Evolutionary conservation across 2,113 vertebrate genomes (phyloP), one percentile per base, ranked within the genome.

Genomic region (Trochalopteron elliotii): DNA sequence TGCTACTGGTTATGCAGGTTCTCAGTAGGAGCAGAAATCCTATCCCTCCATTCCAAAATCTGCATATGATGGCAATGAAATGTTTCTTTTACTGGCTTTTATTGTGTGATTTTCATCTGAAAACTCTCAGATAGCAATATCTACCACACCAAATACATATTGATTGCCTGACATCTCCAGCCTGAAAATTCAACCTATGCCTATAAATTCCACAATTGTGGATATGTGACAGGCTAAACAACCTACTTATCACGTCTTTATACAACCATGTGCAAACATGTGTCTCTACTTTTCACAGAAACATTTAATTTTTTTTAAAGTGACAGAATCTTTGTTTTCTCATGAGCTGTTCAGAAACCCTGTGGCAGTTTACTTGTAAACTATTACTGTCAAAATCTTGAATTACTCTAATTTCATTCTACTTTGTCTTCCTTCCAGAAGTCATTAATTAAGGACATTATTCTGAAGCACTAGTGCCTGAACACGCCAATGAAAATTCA

Each of bases 361-460:
- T 63, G 3, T 30, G 87, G 67, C 24, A 68, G 74, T 24, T 95
- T 72, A 84, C 55, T 90, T 87, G 81, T 76, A 61, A 80, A 91
- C 77, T 55, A 59, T 55, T 59, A 64, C 40, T 93, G 91, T 79
- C 89, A 93, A n/a, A 91, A 47, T 39, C 72, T 87, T 90, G 87
- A 93, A 37, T 69, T 1, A 79, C 71, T 88, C 49, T 90, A 93
- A 90, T 87, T 40, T 80, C 70, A 93, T 72, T 94, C 59, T 92
- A 42, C 39, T 95, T 78, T 93, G 63, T 67, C 52, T 93, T 93
- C 70, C 61, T 93, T 87, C 56, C 89, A 89, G 27, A 80, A 89
- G 12, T 57, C 86, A 77, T 90, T 94, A 92, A 82, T 90, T 87
- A 74, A 55, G 87, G 88, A 74, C 93, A 60, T 94, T 87, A 95